Conservation (phyloP, 2,113 vertebrate species). For the Penelope pileata region DNA sequence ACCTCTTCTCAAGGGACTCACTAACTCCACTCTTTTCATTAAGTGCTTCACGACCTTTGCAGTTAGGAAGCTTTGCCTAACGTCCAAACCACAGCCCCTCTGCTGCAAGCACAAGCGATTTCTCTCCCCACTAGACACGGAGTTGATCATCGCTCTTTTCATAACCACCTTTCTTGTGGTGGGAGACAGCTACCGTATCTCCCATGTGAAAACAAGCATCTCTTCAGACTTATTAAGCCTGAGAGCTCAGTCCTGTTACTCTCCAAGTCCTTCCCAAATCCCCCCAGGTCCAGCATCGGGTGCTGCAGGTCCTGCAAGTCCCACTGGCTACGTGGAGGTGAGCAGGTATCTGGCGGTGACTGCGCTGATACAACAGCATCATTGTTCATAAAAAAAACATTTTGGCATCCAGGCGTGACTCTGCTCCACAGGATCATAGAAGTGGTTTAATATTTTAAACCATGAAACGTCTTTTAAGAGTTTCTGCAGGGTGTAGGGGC, state of each 20-base stretch:
- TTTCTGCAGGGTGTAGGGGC: constrained; percentile 46
- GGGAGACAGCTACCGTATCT: neutral
- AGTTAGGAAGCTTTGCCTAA: neutral
- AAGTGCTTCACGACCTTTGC: neutral
- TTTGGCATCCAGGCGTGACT: constrained; percentile 12
- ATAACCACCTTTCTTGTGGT: accelerated
- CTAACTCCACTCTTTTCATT: neutral
- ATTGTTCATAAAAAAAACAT: neutral
- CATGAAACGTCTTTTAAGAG: constrained; percentile 56
- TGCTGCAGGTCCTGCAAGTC: neutral
- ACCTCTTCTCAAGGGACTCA: neutral
- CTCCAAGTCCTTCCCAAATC: neutral
- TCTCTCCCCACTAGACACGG: neutral
- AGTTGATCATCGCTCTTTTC: neutral
- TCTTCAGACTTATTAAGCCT: neutral
- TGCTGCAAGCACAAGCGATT: neutral
- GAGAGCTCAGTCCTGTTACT: neutral
- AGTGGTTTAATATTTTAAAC: constrained; percentile 54
- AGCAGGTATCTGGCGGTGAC: neutral
- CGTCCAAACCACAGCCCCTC: neutral
- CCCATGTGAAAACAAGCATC: neutral
- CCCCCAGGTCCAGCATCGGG: neutral
- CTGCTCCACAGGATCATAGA: constrained; percentile 33
- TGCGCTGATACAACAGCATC: neutral
- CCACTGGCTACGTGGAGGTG: neutral